Percentiles rank a stretch among this genome's conserved stretches.
phyloP scores from a whole-genome alignment of 2,113 vertebrate species.

The Labrus mixtus region DNA sequence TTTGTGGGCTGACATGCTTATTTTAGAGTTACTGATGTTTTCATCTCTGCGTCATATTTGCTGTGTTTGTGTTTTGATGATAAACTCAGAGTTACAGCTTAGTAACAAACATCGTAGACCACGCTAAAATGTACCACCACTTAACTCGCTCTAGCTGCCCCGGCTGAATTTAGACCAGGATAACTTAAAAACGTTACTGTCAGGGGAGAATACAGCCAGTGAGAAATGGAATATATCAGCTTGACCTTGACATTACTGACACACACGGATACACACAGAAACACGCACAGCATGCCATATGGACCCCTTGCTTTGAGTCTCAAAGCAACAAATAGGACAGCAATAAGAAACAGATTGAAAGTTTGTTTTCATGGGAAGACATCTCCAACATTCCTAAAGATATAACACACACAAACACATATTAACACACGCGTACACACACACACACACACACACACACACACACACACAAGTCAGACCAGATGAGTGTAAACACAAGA shows the following conservation, averaged over 20 bases:
- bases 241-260: conserved; percentile 39
- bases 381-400: conserved; percentile 65
- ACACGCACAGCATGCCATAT: conserved; percentile 57
- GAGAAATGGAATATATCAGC: conserved; percentile 22
- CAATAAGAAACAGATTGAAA: conserved; percentile 78
- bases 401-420: conserved; percentile 20
- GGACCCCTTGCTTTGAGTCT: conserved; percentile 62
- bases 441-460: conserved; percentile 27
- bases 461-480: conserved; percentile 13
- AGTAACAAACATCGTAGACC: not conserved
- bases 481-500: conserved; percentile 63
- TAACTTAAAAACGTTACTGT: conserved; percentile 21
- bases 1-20: not conserved
- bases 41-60: not conserved
- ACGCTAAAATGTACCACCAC: conserved; percentile 1
- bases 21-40: not conserved
- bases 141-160: not conserved
- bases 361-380: conserved; percentile 72
- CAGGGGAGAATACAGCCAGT: conserved; percentile 1
- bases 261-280: conserved; percentile 17
- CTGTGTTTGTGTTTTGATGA: not conserved
- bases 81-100: not conserved
- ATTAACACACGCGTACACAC: conserved; percentile 6
- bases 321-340: conserved; percentile 60
- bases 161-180: conserved; percentile 17